These are phyloP conservation scores for Drosophila pectinifera DNA, from an alignment of 1,140 invertebrate genomes.

Conservation along the genomic window DNA sequence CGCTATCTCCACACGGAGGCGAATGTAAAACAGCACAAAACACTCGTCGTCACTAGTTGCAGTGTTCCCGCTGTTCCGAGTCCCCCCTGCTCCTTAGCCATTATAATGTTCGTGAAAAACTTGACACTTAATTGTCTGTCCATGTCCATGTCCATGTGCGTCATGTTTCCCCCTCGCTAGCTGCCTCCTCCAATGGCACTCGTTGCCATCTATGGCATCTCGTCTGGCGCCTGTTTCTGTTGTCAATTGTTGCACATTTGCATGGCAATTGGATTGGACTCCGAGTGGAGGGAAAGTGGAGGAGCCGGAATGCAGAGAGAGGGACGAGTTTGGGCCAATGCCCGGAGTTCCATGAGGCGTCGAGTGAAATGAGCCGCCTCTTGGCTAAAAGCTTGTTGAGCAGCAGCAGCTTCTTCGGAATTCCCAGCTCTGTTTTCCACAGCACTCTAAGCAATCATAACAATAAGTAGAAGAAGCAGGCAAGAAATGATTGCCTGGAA, in stretches of 20 bases:
- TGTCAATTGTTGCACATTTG: conserved; percentile 82
- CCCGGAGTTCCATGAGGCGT: conserved; percentile 57
- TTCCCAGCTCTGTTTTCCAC: conserved; percentile 16
- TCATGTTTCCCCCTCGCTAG: conserved; percentile 12
- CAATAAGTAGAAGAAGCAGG: conserved; percentile 17
- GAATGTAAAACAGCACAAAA: conserved; percentile 76
- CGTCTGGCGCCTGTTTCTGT: conserved; percentile 78
- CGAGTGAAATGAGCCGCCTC: conserved; percentile 50
- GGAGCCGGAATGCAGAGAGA: conserved; percentile 10
- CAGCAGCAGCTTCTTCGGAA: conserved; percentile 6
- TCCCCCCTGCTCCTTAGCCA: not conserved
- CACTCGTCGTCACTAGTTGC: conserved; percentile 62
- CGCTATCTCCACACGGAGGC: conserved; percentile 24
- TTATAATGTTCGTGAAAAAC: conserved; percentile 75
- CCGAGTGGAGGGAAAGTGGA: not conserved
- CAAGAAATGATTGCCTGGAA: conserved; percentile 6
- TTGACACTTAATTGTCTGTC: conserved; percentile 79
- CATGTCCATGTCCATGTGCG: conserved; percentile 45
- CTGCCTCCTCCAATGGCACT: not conserved
- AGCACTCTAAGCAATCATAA: conserved; percentile 31
- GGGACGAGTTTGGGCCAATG: conserved; percentile 59
- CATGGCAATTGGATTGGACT: conserved; percentile 45
- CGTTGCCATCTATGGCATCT: conserved; percentile 55
- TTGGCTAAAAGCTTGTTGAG: conserved; percentile 43
- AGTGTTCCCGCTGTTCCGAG: conserved; percentile 6